Evolutionary conservation across 2,888 invertebrate species (phyloP).

Genomic region (Tetrapedia diversipes): DNA sequence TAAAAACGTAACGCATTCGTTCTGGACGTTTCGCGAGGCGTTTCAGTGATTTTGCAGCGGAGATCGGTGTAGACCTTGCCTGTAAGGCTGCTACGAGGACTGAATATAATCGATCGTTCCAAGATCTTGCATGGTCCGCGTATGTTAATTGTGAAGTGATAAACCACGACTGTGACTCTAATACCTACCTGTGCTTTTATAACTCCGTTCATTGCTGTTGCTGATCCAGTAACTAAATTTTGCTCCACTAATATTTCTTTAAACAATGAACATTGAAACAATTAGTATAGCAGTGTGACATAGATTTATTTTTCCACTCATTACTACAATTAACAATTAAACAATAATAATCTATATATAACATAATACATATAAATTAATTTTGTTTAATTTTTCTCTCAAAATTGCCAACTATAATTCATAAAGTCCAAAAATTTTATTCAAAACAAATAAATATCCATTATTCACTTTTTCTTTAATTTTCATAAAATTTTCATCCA

Average conservation of each 20-base stretch:
- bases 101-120: slow-evolving; percentile 22
- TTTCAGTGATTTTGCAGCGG: slow-evolving; percentile 11
- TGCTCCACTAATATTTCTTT: too few relatives aligned
- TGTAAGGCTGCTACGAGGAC: slow-evolving; percentile 12
- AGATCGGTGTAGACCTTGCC: slow-evolving; percentile 8
- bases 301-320: too few relatives aligned
- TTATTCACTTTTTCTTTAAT: too few relatives aligned
- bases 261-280: too few relatives aligned
- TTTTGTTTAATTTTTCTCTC: too few relatives aligned
- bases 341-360: too few relatives aligned
- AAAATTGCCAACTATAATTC: neutral
- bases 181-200: slow-evolving; percentile 25
- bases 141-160: slow-evolving; percentile 47
- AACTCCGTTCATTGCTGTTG: neutral
- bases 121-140: slow-evolving; percentile 32
- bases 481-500: neutral
- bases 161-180: slow-evolving; percentile 29
- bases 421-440: too few relatives aligned
- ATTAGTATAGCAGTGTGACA: too few relatives aligned
- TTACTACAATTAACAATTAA: slow-evolving; percentile 5
- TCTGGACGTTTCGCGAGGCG: neutral
- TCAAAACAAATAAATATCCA: too few relatives aligned
- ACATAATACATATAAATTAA: too few relatives aligned
- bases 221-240: too few relatives aligned
- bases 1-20: slow-evolving; percentile 4